Base-by-base conservation (phyloP, 2,888 invertebrate genomes). In the Helicoverpa assulta region DNA sequence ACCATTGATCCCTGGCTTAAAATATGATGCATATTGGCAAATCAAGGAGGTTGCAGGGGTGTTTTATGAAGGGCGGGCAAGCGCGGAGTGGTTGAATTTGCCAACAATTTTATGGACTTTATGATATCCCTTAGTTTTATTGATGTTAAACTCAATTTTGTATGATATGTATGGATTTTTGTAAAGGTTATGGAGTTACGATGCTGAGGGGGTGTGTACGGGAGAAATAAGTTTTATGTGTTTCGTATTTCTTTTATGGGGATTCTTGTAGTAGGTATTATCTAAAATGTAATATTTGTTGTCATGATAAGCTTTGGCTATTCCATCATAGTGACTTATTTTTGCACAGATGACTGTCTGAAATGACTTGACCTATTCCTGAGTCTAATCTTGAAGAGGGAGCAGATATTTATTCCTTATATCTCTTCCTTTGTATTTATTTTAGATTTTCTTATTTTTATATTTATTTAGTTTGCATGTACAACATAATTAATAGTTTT, bases 111-210 rank as follows among this genome's bases (percentile, higher is more conserved):
- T 92, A 93, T 86, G 91, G 88, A 88, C 87, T 94, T 94, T 94
- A 94, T 86, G 92, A 90, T 84, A 83, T 73, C 86, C 88, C 92
- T 93, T 91, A 93, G 88, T 92, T 94, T 94, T 93, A 94, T 93
- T 81, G 89, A 88, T 85, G 86, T 86, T 82, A 87, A 91, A 94
- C 90, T 93, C 91, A 88, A 94, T 94, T 82, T 91, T 85, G 84
- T 86, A 94, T 94, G 91, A 94, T 94, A 91, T 88, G 88, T 90
- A 89, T 88, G 87, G 89, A 90, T 90, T 89, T 87, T 72, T 81
- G 85, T 71, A 73, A 74, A 73, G 67, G 73, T 64, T 33, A 76
- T 65, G n/a, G 62, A 0, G 59, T 56, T 67, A 67, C 19, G 47
- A 53, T 50, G 26, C 63, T 70, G 70, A 67, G 78, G 81, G 82